Conservation (phyloP, 2,113 vertebrate genomes). For the Amphiprion percula region DNA sequence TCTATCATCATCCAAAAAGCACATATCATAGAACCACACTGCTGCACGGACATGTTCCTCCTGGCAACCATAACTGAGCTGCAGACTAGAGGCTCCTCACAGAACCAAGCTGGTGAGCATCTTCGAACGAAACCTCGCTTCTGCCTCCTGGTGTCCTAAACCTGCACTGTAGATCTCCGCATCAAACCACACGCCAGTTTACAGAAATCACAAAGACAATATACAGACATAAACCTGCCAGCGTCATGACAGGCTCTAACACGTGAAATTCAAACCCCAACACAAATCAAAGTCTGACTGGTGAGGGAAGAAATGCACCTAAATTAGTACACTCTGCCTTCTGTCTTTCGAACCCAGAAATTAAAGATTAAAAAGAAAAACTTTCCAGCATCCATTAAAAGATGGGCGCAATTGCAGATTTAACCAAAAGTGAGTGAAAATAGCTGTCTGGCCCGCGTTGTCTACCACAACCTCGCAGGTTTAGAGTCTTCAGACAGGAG, state of each 20-base stretch:
- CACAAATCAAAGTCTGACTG: slow-evolving; percentile 3
- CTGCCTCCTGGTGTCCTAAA: slow-evolving; percentile 77
- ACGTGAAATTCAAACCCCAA: background rate
- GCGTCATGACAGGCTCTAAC: slow-evolving; percentile 9
- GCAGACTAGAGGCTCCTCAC: background rate
- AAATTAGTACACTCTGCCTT: background rate
- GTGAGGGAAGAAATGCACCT: background rate
- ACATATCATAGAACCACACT: too few relatives aligned
- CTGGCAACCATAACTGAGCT: too few relatives aligned
- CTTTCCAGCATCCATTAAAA: slow-evolving; percentile 45
- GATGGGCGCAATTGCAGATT: slow-evolving; percentile 13
- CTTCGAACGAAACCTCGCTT: slow-evolving; percentile 47
- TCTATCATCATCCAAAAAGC: too few relatives aligned
- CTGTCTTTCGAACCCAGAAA: slow-evolving; percentile 31
- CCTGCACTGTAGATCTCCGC: slow-evolving; percentile 18
- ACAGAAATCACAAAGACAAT: slow-evolving; percentile 7
- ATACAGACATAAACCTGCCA: slow-evolving; percentile 19
- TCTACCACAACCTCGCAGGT: slow-evolving; percentile 27
- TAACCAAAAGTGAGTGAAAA: slow-evolving; percentile 36
- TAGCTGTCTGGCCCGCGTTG: background rate
- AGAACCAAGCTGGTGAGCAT: background rate
- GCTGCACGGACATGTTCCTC: too few relatives aligned
- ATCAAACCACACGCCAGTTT: background rate
- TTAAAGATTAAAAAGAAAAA: slow-evolving; percentile 3
- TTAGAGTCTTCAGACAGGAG: slow-evolving; percentile 27